Base-by-base conservation (phyloP, 2,113 vertebrate genomes). In the Pelobates fuscus region DNA sequence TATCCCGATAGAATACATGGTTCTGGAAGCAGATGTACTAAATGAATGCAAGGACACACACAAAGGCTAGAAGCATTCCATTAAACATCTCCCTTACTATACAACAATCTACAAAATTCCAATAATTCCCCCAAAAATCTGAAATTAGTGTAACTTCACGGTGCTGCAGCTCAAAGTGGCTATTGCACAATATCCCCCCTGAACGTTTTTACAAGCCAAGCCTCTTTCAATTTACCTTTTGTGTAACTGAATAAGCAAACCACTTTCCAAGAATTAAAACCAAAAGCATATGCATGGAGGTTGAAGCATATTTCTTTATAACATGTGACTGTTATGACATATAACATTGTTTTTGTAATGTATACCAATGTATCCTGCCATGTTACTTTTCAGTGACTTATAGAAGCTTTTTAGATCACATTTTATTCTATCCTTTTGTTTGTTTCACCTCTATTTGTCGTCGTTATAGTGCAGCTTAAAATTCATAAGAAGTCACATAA, bases 201-300 rank as follows among this genome's bases (percentile, higher is more conserved):
- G 26, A 62, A 62, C 52, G 58, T 44, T 15, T 71, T 52, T 59
- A 58, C 55, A 41, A 21, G 52, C 55, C 25, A n/a, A 27, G 46
- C 37, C 2, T 29, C 65, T 58, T 52, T 46, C 21, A 15, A 43
- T 6, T 25, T 67, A 59, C 54, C 49, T 74, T 74, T 55, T 27
- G 15, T 66, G 29, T 74, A 57, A 58, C 41, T 25, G 29, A 58
- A 59, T 30, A 29, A n/a, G n/a, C n/a, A n/a, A 64, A 65, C 25
- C 23, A 52, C 26, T 74, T 66, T 27, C 71, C 25, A 59, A 23
- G 32, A 58, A 58, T 30, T 23, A 21, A 67, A 75, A 67, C 32
- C 57, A 58, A 37, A 75, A 75, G 30, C 71, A 75, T 58, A 75
- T 75, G 71, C 57, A 49, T 14, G 8, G 15, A 37, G 5, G 32